Base-by-base conservation (phyloP, 2,888 invertebrate genomes). In the Cinara cedri region DNA sequence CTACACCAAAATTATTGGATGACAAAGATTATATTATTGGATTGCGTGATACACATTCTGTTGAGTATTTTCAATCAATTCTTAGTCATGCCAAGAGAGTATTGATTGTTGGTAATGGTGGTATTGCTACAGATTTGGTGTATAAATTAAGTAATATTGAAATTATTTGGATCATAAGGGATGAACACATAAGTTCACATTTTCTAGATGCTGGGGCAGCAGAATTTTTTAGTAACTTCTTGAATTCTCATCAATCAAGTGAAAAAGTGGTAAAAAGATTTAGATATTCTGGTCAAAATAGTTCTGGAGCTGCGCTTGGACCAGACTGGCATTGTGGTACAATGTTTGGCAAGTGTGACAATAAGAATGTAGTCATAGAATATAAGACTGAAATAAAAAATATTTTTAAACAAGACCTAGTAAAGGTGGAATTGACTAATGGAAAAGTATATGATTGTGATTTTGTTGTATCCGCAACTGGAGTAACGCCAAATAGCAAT, bases 171-270 rank as follows among this genome's bases (percentile, higher is more conserved):
- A 91, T 94, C 0, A 91, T 99, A 66, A 95, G 95, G 86, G 96
- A 99, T 87, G 90, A 91, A 82, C 94, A 95, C 83, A 96, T 99
- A 84, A 92, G 95, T 16, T 92, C 96, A 16, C 94, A 96, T 16
- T 99, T 98, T 87, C 90, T 99, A 71, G 98, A 99, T 87, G 92
- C 96, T 11, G 98, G 96, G 19, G 98, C 98, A 16, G 96, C 97
- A 9, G 91, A 95, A 86, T 99, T 98, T 86, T 95, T 98, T 83
- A 90, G 93, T 83, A 85, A 88, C 46, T 86, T 86, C 82, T 82
- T 90, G n/a, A 83, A 82, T 82, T 83, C 80, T 65, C 83, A 66
- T 74, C 82, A 85, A 78, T 84, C 84, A 57, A 84, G 83, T 66
- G 34, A 81, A 16, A 49, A 24, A 44, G 44, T 70, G 3, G 16